Evolutionary conservation across 2,113 vertebrate genomes (phyloP), one percentile per base, ranked within the genome.

Genomic region (Cephalopterus ornatus): DNA sequence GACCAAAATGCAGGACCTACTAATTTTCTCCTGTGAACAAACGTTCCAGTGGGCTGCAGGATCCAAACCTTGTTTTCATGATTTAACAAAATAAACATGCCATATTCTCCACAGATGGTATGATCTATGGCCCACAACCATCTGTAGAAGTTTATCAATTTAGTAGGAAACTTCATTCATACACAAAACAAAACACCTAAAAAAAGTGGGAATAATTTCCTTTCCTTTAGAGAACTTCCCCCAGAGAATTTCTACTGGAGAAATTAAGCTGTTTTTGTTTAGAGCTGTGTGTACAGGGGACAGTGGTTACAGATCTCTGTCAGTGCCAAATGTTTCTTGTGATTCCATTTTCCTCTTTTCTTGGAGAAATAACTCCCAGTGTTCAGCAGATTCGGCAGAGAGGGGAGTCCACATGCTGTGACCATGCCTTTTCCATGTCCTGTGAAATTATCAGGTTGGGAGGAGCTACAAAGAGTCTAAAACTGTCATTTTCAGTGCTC

Each of bases 61-160:
- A 27, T 41, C n/a, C 42, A 59, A 49, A 32, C 33, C 13, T 65
- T 19, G 8, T 46, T 90, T 35, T 26, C 35, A 24, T 28, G 21
- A 44, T 19, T 83, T 70, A 83, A 28, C 18, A 35, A 3, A 32
- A 28, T 14, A 26, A 52, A 49, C 11, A 4, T 55, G 23, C 27
- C 0, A 0, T 28, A 3, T 8, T 18, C 35, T 68, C 12, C 39
- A 32, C 23, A 47, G 37, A 56, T 23, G 18, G 5, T 15, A 9
- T 9, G 30, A 32, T 13, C 1, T 0, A 72, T 24, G n/a, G 13
- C 5, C 21, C 59, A 65, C 14, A 42, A 12, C 7, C 27, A 27
- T 14, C 50, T 80, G 9, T 37, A 79, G 20, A 30, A 26, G 24
- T 26, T 73, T 37, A 50, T 42, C 35, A 11, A 17, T 58, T 66